Evolutionary conservation across 1,140 invertebrate genomes (phyloP).

Genomic region (Neodiprion pinetum): DNA sequence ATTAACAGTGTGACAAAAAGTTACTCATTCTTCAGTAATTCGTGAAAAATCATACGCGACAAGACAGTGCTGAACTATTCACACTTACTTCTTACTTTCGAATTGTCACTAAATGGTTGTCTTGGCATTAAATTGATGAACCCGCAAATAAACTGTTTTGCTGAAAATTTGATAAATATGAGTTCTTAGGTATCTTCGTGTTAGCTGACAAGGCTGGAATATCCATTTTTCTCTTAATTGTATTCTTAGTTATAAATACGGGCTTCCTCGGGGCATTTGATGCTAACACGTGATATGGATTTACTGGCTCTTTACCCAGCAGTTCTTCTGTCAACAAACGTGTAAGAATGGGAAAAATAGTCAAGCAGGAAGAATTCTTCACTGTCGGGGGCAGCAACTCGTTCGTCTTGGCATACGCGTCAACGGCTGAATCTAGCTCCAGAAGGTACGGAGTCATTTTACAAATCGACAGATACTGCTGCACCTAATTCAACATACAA

Average conservation of each 20-base stretch:
- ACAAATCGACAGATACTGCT: slow-evolving; percentile 38
- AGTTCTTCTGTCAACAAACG: slow-evolving; percentile 46
- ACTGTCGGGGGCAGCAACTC: slow-evolving; percentile 30
- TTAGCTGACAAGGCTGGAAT: slow-evolving; percentile 5
- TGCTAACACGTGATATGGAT: slow-evolving; percentile 32
- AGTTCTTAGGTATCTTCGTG: slow-evolving; percentile 9
- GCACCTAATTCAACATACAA: slow-evolving; percentile 32
- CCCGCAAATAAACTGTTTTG: background rate
- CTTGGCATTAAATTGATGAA: background rate
- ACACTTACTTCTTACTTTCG: no score
- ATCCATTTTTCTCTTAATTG: slow-evolving; percentile 33
- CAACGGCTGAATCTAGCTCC: slow-evolving; percentile 34
- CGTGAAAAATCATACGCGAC: no score
- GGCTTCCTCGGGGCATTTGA: slow-evolving; percentile 41
- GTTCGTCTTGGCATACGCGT: slow-evolving; percentile 31
- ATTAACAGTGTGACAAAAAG: no score
- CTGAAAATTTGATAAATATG: background rate
- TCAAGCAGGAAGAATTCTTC: slow-evolving; percentile 21
- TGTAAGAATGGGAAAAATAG: slow-evolving; percentile 32
- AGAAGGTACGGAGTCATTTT: slow-evolving; percentile 37
- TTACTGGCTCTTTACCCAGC: slow-evolving; percentile 33
- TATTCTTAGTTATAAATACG: slow-evolving; percentile 43
- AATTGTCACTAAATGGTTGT: no score
- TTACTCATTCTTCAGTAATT: no score
- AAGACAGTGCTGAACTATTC: no score